Evolutionary conservation across 2,888 invertebrate species (phyloP), one percentile per base, ranked within the genome.

Genomic region (Sialis lutaria): DNA sequence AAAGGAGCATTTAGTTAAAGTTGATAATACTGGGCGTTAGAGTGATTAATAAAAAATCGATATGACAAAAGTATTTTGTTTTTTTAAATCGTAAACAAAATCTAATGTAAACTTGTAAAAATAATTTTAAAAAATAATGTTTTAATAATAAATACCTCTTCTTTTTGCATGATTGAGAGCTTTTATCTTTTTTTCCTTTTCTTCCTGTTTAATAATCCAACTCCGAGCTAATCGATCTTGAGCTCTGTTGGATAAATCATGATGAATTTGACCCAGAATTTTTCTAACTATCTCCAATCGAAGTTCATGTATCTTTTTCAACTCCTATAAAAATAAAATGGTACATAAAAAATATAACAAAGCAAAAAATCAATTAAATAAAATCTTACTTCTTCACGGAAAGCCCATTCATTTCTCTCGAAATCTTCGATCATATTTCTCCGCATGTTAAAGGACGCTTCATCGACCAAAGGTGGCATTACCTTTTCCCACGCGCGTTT

Each of bases 391-490:
- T 79, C 74, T 59, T 90, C 88, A 50, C 89, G 72, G 46, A 83
- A 80, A 7, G 82, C 73, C 88, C 88, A 90, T 57, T 88, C 81
- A 54, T 86, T 81, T 50, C 79, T 73, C 62, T 89, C 89, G 52
- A 90, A 73, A n/a, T 84, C 82, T 44, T 75, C 75, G 51, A 89
- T 73, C 55, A 87, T 75, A n/a, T 67, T 67, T 9, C 74, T 68
- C 4, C 79, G 67, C 44, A 69, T 67, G 55, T 77, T 76, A 57
- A 75, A 74, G 55, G 77, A 74, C 56, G 63, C 62, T 31, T 67
- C 64, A 30, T 67, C 61, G 49, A 69, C 67, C 45, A 74, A 63
- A 12, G 74, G 73, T 2, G 75, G 72, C 45, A 81, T 62, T 1
- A 70, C 63, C 33, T 71, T 64, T 56, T 79, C 76, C 72, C 81